Conservation (phyloP, 2,113 vertebrate genomes). For the Poicephalus gulielmi region DNA sequence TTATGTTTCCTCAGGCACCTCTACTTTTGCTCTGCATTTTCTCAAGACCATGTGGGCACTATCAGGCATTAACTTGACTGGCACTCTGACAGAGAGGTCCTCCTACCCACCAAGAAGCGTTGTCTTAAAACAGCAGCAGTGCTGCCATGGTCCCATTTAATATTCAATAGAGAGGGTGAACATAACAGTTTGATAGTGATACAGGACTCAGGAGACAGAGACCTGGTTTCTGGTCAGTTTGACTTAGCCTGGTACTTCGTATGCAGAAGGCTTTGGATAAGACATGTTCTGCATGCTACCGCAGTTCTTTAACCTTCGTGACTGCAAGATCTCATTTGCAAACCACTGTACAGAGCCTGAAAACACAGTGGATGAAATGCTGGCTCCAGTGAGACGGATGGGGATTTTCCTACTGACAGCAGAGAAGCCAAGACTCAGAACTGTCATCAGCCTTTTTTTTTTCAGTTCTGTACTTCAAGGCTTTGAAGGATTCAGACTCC, state of each 20-base stretch:
- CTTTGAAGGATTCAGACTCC: neutral
- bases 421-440: neutral
- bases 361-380: neutral
- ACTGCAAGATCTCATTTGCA: neutral
- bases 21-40: neutral
- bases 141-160: neutral
- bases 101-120: neutral
- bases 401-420: constrained; percentile 14
- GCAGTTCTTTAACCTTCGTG: neutral
- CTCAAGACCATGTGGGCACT: accelerated
- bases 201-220: neutral
- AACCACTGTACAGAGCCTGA: neutral
- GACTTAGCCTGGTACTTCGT: neutral
- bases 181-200: neutral
- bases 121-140: neutral
- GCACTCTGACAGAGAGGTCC: neutral
- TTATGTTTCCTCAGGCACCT: neutral
- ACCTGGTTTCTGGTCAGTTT: neutral
- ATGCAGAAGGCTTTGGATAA: neutral
- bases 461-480: neutral
- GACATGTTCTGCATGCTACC: neutral
- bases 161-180: neutral
- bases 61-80: neutral
- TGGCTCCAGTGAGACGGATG: neutral
- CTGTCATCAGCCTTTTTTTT: neutral